Base-by-base conservation (phyloP, 2,797 vertebrate species). In the Lateolabrax maculatus region DNA sequence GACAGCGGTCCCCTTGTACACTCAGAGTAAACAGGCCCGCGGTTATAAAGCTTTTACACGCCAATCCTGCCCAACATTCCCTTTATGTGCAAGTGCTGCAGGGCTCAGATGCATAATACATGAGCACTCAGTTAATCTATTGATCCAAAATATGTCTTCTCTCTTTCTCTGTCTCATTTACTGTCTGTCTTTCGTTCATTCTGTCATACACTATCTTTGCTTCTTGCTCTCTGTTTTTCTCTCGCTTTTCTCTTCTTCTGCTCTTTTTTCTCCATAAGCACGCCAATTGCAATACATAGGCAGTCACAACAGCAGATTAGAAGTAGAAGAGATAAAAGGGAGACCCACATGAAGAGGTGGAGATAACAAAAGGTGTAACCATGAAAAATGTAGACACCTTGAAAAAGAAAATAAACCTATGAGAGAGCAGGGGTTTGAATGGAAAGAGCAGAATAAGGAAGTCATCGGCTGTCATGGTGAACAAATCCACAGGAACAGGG, bases 51-150 rank as follows among this genome's bases (percentile, higher is more conserved):
- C 94, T 96, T 95, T 96, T 94, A 95, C 95, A 93, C 91, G 81
- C 92, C 94, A 93, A 86, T 95, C 93, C 91, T 87, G 84, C 83
- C 93, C 90, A 91, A 93, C 93, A 89, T 93, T 93, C 93, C 92
- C 94, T 95, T 95, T 95, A 95, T 90, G 94, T 92, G 90, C 94
- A 89, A 94, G 93, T 93, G 94, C 95, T 95, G 93, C 93, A 94
- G 95, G 94, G 93, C 94, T 92, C 78, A 48, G 77, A 91, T 94
- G 90, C 90, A 95, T 95, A 94, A 94, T 95, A 94, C 92, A 95
- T 95, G 93, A 95, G 93, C 93, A 94, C 94, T 95, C 95, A 95
- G 94, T 94, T 95, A 95, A 95, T 96, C 94, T 95, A 95, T 95
- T 93, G 94, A 95, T 96, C 94, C 91, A 84, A 90, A 92, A 91